Percentiles rank a stretch among this genome's conserved stretches.
These are phyloP conservation scores for Psephotus haematonotus DNA, from an alignment of 2,113 vertebrate genomes.

Conservation along the genomic window DNA sequence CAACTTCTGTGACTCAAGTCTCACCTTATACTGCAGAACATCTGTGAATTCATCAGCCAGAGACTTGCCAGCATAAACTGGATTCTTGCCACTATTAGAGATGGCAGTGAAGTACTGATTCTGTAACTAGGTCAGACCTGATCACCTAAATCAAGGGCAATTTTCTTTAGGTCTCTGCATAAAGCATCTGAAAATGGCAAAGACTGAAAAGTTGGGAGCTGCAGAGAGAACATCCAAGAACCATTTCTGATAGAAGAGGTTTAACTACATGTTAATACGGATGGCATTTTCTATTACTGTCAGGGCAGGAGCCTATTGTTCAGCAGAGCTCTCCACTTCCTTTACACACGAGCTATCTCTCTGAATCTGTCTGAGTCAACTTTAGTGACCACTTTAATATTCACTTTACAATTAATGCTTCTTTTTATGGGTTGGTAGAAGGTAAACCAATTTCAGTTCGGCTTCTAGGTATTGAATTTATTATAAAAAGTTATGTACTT, in stretches of 20 bases:
- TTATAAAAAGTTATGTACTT: constrained; percentile 78
- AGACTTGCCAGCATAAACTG: constrained; percentile 26
- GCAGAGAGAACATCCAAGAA: neutral
- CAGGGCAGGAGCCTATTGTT: constrained; percentile 34
- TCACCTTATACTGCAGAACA: neutral
- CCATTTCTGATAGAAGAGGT: neutral
- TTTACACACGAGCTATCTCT: constrained; percentile 41
- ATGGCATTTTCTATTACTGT: constrained; percentile 55
- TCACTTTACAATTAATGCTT: constrained; percentile 72
- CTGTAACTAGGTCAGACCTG: neutral
- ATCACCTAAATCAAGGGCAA: constrained; percentile 44
- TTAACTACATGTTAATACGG: constrained; percentile 49
- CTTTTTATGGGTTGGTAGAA: constrained; percentile 72
- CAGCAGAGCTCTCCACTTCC: neutral
- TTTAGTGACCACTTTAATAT: constrained; percentile 70
- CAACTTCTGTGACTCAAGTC: neutral
- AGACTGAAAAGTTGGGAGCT: neutral
- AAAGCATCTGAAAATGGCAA: constrained; percentile 10
- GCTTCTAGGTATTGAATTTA: constrained; percentile 74
- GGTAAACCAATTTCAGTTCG: constrained; percentile 71
- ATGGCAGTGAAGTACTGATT: neutral
- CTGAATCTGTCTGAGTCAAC: constrained; percentile 61
- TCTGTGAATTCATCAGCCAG: neutral
- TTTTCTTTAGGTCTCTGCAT: constrained; percentile 17
- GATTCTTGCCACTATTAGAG: constrained; percentile 37